Evolutionary conservation across 2,113 vertebrate genomes (phyloP).

Genomic region (Galbula dea): DNA sequence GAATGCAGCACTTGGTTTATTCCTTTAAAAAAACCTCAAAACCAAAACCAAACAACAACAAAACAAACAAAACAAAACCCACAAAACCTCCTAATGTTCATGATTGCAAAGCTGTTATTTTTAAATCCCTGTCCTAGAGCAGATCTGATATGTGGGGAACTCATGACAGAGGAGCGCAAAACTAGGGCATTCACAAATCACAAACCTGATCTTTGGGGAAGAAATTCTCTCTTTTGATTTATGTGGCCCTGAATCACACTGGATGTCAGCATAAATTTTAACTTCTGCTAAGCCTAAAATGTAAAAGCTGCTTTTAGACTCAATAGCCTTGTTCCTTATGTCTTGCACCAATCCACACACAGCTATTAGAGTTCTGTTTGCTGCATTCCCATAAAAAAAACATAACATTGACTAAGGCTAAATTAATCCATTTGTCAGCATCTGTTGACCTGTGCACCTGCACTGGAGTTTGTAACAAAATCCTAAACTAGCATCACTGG

Average conservation of each 20-base stretch:
- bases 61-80: background rate
- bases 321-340: background rate
- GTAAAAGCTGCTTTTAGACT: background rate
- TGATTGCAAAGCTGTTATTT: background rate
- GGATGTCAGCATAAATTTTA: background rate
- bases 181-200: background rate
- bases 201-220: background rate
- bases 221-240: background rate
- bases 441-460: slow-evolving; percentile 24
- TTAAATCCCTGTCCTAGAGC: background rate
- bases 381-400: background rate
- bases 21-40: background rate
- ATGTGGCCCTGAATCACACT: background rate
- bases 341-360: background rate
- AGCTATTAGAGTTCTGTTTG: background rate
- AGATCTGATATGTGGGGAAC: background rate
- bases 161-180: background rate
- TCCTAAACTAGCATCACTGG: background rate
- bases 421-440: slow-evolving; percentile 24
- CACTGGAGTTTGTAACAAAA: background rate
- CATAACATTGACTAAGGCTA: background rate
- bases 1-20: background rate
- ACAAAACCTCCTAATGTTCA: background rate
- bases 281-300: background rate
- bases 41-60: too few species aligned